Evolutionary conservation across 2,888 invertebrate genomes (phyloP).

Genomic region (Lysandra coridon): DNA sequence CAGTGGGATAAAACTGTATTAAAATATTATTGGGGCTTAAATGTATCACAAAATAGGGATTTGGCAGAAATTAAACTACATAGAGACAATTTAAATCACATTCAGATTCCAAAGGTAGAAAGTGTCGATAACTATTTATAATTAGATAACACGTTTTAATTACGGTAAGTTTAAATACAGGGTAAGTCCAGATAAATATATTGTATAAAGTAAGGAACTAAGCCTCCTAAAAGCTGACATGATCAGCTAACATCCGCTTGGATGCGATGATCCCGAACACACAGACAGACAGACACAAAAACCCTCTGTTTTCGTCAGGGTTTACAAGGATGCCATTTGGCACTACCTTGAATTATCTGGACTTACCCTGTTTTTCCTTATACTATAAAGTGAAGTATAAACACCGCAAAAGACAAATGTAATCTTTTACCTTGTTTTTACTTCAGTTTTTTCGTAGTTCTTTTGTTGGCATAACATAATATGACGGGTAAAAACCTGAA

Average conservation of each 20-base stretch:
- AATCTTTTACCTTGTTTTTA: neutral
- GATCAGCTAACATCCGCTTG: too few relatives aligned
- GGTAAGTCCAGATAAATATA: neutral
- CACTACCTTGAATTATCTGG: neutral
- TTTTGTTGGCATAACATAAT: neutral
- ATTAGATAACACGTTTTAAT: neutral
- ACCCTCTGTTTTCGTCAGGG: too few relatives aligned
- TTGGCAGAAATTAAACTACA: neutral
- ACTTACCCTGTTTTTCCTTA: neutral
- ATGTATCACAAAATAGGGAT: neutral
- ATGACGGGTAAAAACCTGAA: neutral
- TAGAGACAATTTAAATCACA: neutral
- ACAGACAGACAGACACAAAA: neutral
- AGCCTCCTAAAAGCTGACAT: too few relatives aligned
- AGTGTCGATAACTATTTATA: neutral
- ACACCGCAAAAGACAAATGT: neutral
- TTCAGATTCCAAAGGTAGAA: neutral
- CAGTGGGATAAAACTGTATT: neutral
- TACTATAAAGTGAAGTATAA: neutral
- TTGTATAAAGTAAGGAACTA: neutral
- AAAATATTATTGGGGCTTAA: neutral
- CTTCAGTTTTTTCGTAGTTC: neutral
- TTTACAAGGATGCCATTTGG: too few relatives aligned
- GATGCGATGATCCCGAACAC: too few relatives aligned
- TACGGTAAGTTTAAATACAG: neutral